Evolutionary conservation across 2,113 vertebrate genomes (phyloP), one percentile per base, ranked within the genome.

Genomic region (Coptodon bakossiorum): DNA sequence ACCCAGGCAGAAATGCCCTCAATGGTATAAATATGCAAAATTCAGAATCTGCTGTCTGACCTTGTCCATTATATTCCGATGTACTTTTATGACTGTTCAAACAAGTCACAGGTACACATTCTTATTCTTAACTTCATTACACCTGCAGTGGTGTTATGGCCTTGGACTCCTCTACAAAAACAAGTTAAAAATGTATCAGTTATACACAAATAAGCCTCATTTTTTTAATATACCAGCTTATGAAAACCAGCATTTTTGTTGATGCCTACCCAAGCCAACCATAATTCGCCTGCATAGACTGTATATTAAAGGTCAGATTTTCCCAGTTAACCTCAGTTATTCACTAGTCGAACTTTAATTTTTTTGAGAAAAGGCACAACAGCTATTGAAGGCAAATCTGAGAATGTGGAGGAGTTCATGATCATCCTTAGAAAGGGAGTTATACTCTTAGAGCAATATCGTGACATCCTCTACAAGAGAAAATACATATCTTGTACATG

Each of bases 401-500:
- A 56, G 50, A 14, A 66, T 14, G 5, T 12, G 19, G 10, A 73
- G 16, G 66, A 36, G 40, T 50, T 73, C 36, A 63, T 9, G 27
- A 16, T 82, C 38, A 50, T 68, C 73, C 52, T 19, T 56, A 40
- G 19, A 54, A 59, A 83, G 16, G 43, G 71, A 81, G 6, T 29
- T 13, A 10, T 10, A 68, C 61, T 68, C 22, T 63, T 36, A 43
- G 52, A 38, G 63, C 73, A 61, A 57, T 61, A 89, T 86, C 76
- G 1, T 57, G 87, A 91, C 92, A 73, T 40, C 24, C 36, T 29
- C 34, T 34, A 82, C 68, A 78, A 82, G 83, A 85, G 82, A 50
- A 90, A 92, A 91, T 45, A 87, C 73, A 24, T 61, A 82, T 89
- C 83, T 89, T 29, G 84, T 81, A 90, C 87, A 92, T 87, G 88